phyloP scores from a whole-genome alignment of 2,888 invertebrate species.

The Tetragnatha montana region DNA sequence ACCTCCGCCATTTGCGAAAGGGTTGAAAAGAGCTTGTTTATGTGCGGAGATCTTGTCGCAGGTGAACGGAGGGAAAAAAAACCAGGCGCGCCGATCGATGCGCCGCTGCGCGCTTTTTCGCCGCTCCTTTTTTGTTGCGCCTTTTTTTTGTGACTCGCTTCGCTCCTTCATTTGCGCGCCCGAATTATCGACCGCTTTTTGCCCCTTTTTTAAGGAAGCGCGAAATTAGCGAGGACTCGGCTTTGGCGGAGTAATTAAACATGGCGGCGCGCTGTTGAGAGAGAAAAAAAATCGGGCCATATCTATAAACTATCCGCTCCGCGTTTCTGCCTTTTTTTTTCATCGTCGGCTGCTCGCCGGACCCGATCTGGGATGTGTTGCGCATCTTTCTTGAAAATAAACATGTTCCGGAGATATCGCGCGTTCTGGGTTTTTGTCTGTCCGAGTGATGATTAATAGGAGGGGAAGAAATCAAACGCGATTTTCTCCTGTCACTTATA shows the following conservation, averaged over 20 bases:
- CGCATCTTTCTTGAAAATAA: slow-evolving; percentile 38
- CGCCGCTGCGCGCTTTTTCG: slow-evolving; percentile 49
- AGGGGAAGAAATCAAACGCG: slow-evolving; percentile 6
- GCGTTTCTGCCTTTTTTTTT: not conserved
- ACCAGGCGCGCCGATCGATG: slow-evolving; percentile 59
- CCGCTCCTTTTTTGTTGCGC: slow-evolving; percentile 48
- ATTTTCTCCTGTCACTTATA: not conserved
- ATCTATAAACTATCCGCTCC: not conserved
- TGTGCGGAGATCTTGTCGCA: slow-evolving; percentile 4
- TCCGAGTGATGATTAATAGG: slow-evolving; percentile 26
- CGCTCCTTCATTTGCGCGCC: slow-evolving; percentile 62
- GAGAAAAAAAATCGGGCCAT: not conserved
- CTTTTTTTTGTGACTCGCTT: slow-evolving; percentile 57
- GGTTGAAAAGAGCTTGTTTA: slow-evolving; percentile 12
- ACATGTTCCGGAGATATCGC: slow-evolving; percentile 42
- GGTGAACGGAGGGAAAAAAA: slow-evolving; percentile 32
- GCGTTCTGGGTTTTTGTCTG: slow-evolving; percentile 24
- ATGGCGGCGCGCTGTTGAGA: slow-evolving; percentile 29
- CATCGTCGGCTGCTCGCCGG: not conserved
- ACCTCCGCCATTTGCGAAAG: slow-evolving; percentile 61
- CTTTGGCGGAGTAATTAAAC: slow-evolving; percentile 67
- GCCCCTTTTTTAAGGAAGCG: slow-evolving; percentile 64
- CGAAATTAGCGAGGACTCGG: slow-evolving; percentile 51
- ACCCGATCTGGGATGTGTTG: slow-evolving; percentile 32
- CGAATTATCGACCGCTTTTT: slow-evolving; percentile 68